Evolutionary conservation across 2,888 invertebrate genomes (phyloP), one percentile per base, ranked within the genome.

Genomic region (Villa cingulata): DNA sequence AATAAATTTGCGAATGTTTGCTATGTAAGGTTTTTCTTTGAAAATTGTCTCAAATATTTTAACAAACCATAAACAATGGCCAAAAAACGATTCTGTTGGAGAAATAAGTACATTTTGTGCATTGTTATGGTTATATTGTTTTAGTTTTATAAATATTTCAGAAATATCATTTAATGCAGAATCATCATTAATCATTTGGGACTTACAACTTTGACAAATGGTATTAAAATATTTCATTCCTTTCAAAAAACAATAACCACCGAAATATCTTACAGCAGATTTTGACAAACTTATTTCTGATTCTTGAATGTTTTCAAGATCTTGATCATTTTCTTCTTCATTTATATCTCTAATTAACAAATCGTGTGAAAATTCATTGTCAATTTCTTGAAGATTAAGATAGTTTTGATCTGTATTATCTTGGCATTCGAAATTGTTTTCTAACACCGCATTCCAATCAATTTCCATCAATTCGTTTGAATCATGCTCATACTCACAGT

Each of bases 401-500:
- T 12, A 4, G 12, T 14, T 32, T 23, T 19, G 16, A 20, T 23
- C 39, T 42, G n/a, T 27, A 42, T 32, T 42, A 29, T 42, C 17
- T 23, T 17, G n/a, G 6, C n/a, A 27, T 16, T 42, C 16, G 15
- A 29, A 15, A n/a, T 49, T 38, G 17, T 14, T 39, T 18, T 46
- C 15, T 19, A 49, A 43, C n/a, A 46, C 15, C 46, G n/a, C n/a
- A n/a, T n/a, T n/a, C n/a, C n/a, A n/a, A n/a, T n/a, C n/a, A n/a
- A n/a, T n/a, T n/a, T n/a, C n/a, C n/a, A n/a, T n/a, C 43, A 48
- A 27, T 43, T 46, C 12, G 46, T 36, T 16, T 37, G 7, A 9
- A 48, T 10, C 29, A 37, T 41, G 39, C 17, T 48, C 49, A 16
- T 49, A 34, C 41, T 49, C 46, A 20, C 46, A 48, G 16, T 50